Conservation (phyloP, 2,797 vertebrate species). For the Gorsachius magnificus region DNA sequence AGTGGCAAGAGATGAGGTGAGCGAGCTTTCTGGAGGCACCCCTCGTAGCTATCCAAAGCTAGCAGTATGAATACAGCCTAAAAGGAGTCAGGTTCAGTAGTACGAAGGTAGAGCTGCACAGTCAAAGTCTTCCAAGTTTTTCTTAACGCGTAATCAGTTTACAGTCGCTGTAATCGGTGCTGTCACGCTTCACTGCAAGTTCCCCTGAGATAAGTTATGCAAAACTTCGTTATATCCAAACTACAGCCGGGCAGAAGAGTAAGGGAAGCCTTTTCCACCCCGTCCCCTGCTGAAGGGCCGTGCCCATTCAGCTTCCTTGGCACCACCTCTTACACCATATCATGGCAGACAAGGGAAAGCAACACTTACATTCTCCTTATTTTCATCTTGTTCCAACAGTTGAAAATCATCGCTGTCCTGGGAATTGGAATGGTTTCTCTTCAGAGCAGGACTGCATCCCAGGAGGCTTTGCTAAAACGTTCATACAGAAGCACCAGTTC, state of each 20-base stretch:
- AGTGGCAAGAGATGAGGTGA: not conserved
- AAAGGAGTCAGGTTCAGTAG: not conserved
- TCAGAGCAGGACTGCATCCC: conserved; percentile 85
- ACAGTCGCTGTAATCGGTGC: not conserved
- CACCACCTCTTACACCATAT: accelerated
- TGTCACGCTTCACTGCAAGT: not conserved
- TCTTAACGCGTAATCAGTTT: not conserved
- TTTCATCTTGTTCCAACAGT: conserved; percentile 63
- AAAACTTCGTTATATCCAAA: not conserved
- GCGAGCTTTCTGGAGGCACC: not conserved
- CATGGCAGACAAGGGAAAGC: not conserved
- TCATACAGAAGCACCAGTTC: not conserved
- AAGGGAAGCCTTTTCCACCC: not conserved
- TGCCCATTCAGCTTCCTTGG: not conserved
- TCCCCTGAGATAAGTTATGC: not conserved
- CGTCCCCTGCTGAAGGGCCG: not conserved
- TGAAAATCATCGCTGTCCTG: conserved; percentile 57
- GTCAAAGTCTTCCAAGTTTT: not conserved
- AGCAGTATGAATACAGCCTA: not conserved
- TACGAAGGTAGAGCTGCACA: accelerated
- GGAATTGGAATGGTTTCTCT: conserved; percentile 73
- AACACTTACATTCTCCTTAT: conserved; percentile 89
- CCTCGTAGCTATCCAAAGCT: not conserved
- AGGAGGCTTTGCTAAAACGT: conserved; percentile 81
- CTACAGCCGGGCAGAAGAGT: not conserved